A percentile compares a stretch with the other conserved stretches of the same genome.
Evolutionary conservation across 64 coral and sea anemone species (phyloP).

Genomic region (Exaiptasia diaphana): DNA sequence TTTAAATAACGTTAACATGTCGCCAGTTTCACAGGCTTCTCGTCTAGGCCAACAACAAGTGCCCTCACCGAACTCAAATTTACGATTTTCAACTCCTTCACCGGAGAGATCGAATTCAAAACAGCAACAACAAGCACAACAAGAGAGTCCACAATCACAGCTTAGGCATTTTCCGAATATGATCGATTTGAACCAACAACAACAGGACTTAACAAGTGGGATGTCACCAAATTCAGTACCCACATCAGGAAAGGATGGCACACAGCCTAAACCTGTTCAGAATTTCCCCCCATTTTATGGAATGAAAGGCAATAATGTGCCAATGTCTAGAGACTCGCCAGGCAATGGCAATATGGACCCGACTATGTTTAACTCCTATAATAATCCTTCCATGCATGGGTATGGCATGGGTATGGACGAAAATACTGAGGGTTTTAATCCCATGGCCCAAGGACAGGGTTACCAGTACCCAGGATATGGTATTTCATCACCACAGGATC

Average conservation of each 20-base stretch:
- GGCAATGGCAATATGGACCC: constrained; percentile 55
- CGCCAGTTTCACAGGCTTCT: constrained; percentile 7
- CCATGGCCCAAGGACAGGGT: constrained; percentile 8
- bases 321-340: constrained; percentile 63
- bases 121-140: constrained; percentile 63
- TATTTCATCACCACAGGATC: constrained; percentile 60
- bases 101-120: constrained; percentile 74
- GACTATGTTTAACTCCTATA: constrained; percentile 37
- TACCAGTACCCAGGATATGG: constrained; percentile 58
- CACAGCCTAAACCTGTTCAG: constrained; percentile 57
- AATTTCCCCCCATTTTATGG: constrained; percentile 61
- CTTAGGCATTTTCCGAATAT: constrained; percentile 68
- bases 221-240: constrained; percentile 29
- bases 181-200: constrained; percentile 67
- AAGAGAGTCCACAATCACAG: constrained; percentile 67
- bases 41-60: background rate
- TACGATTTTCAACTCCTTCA: constrained; percentile 37
- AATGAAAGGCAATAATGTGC: constrained; percentile 36
- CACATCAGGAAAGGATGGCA: constrained; percentile 10
- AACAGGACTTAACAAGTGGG: constrained; percentile 49
- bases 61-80: constrained; percentile 1
- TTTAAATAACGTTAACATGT: constrained; percentile 3
- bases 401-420: constrained; percentile 3
- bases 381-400: constrained; percentile 6
- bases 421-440: background rate